Base-by-base conservation (phyloP, 1,140 invertebrate species). In the Meteorus sp. region DNA sequence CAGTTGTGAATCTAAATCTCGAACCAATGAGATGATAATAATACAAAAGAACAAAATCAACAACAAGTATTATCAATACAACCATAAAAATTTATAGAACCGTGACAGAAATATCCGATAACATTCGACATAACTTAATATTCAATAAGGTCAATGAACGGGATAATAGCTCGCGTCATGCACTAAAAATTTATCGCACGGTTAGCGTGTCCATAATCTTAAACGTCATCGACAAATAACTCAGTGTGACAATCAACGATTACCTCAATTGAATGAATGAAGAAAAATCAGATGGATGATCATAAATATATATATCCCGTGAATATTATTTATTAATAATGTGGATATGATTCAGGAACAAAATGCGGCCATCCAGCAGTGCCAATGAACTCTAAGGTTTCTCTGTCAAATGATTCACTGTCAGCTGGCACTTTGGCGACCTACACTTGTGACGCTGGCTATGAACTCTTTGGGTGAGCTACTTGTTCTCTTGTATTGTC, bases 381-480 rank as follows among this genome's bases (percentile, higher is more conserved):
- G 61, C 91, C 91, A 22, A 79, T 90, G 43, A 94, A 94, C 78
- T 86, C 91, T 39, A 85, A 85, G 67, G 86, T 93, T 27, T 76
- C 77, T 47, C 57, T 84, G 58, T 82, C 79, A 63, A 78, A 81
- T 31, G 74, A 81, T 55, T 74, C 68, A 20, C 64, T 86, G 60
- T 68, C 70, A 74, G 66, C 81, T 61, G 89, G 87, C 17, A 85
- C 86, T 1, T 82, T 84, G 23, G 92, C 90, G 8, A 87, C 84
- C 17, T 94, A 93, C 71, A 83, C 85, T 51, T 95, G 93, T 70
- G 92, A 94, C 74, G 85, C 89, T 25, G 93, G 92, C 39, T 95
- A 93, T 77, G 84, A 86, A 70, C 71, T 86, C 8, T 86, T 87
- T 64, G 85, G 85, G 83, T 85, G 77, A 81, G 77, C n/a, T n/a